phyloP scores from a whole-genome alignment of 2,797 vertebrate genomes.

The Enteromius fasciolatus region DNA sequence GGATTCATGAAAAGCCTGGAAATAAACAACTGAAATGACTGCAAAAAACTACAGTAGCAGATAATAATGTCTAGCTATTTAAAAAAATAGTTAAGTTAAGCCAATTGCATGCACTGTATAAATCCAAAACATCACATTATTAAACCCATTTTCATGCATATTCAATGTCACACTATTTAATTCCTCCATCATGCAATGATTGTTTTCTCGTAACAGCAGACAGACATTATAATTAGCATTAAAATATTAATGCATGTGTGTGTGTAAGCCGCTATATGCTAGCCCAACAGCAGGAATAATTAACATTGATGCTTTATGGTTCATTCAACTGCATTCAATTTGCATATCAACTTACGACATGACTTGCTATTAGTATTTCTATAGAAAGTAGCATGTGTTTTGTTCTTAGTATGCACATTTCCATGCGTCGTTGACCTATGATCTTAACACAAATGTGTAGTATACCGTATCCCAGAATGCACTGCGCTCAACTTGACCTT shows the following conservation, averaged over 20 bases:
- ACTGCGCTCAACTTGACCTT: background rate
- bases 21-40: constrained; percentile 1
- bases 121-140: background rate
- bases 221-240: constrained; percentile 9
- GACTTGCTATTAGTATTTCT: background rate
- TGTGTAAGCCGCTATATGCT: background rate
- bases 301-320: background rate
- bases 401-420: background rate
- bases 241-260: background rate
- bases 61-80: background rate
- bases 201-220: background rate
- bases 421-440: background rate
- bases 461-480: background rate
- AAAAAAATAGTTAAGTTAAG: background rate
- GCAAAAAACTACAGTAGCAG: background rate
- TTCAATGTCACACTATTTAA: background rate
- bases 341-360: constrained; percentile 3
- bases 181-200: background rate
- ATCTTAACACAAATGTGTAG: background rate
- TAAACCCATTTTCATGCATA: background rate
- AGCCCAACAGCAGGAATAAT: background rate
- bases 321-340: background rate
- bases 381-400: background rate
- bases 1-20: background rate
- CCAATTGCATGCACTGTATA: background rate